phyloP scores from a whole-genome alignment of 1,140 invertebrate genomes.

The Mizuhopecten yessoensis region DNA sequence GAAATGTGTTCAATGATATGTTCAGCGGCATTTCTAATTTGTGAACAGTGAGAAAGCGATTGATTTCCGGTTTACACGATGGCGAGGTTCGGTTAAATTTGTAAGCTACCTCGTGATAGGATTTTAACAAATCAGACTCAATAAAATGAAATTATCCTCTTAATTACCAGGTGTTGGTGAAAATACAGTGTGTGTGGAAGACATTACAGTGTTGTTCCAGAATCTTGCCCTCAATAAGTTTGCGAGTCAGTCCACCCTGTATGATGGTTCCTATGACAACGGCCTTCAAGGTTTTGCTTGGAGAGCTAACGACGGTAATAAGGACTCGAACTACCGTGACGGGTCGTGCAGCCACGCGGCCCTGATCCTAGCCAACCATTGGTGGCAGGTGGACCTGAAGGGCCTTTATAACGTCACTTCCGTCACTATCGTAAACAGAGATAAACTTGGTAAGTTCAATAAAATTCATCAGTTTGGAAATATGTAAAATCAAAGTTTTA shows the following conservation, averaged over 20 bases:
- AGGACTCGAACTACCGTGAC: not conserved
- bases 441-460: not conserved
- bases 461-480: too few relatives aligned
- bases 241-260: not conserved
- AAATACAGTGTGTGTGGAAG: not conserved
- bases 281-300: not conserved
- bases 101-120: too few relatives aligned
- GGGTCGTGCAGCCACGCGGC: not conserved
- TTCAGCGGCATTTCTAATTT: too few relatives aligned
- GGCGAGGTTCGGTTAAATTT: too few relatives aligned
- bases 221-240: constrained; percentile 9
- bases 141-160: too few relatives aligned
- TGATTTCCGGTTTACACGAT: too few relatives aligned
- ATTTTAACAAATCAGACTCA: too few relatives aligned
- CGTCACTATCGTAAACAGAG: constrained; percentile 1
- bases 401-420: not conserved
- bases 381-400: not conserved
- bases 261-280: not conserved
- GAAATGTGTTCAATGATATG: too few relatives aligned
- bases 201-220: not conserved
- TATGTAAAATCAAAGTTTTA: too few relatives aligned
- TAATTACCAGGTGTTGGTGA: not conserved
- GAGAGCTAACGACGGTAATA: not conserved
- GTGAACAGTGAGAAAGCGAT: too few relatives aligned
- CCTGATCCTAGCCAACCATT: not conserved